Conservation (phyloP, 2,113 vertebrate species). For the Melanerpes formicivorus region DNA sequence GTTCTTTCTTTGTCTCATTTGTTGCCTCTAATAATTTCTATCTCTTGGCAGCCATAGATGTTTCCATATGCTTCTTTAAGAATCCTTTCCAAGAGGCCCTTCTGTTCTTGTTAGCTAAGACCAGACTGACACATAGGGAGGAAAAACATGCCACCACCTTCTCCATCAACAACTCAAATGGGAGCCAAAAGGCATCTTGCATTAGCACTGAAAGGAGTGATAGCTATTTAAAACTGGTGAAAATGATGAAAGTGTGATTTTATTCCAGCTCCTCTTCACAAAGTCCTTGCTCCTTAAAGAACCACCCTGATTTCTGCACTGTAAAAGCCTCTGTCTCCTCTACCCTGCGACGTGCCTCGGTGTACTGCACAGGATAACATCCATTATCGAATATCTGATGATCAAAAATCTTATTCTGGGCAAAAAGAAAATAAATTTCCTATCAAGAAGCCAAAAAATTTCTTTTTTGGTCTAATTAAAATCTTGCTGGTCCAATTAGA, state of each 20-base stretch:
- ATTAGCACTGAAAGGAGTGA: constrained; percentile 28
- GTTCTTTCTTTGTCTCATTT: neutral
- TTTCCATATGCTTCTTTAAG: constrained; percentile 1
- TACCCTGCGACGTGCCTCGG: constrained; percentile 16
- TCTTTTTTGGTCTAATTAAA: neutral
- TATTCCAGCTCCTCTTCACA: neutral
- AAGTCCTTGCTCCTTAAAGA: neutral
- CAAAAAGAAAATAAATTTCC: neutral
- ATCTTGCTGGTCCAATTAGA: neutral
- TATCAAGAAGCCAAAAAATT: neutral
- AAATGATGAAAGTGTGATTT: neutral
- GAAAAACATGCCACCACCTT: constrained; percentile 46
- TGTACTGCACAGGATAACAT: neutral
- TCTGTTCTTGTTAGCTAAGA: constrained; percentile 40
- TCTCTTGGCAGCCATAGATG: constrained; percentile 21
- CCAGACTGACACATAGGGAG: constrained; percentile 36
- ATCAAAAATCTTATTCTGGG: neutral
- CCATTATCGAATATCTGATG: neutral
- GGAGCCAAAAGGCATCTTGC: constrained; percentile 16
- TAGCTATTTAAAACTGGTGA: constrained; percentile 28
- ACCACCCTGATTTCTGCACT: neutral
- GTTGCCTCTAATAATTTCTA: neutral
- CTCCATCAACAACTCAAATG: neutral
- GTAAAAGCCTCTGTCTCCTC: neutral
- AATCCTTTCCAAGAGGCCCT: constrained; percentile 15